Conservation (phyloP, 2,888 invertebrate species). For the Ophion ellenae region DNA sequence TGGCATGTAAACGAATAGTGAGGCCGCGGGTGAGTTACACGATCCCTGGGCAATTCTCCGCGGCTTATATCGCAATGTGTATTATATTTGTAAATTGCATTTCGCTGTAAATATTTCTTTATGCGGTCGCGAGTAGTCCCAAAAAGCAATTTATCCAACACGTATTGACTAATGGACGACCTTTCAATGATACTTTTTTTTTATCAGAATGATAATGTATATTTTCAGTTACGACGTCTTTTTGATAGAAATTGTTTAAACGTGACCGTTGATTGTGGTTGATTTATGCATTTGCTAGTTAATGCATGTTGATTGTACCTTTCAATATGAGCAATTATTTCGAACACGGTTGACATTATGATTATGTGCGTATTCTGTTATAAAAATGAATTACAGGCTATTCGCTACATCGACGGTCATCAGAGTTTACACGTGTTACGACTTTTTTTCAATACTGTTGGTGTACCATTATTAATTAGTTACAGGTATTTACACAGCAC, state of each 20-base stretch:
- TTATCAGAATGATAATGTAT: background rate
- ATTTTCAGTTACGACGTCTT: too few species aligned
- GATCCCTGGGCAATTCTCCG: background rate
- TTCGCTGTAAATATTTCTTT: background rate
- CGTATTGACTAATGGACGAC: background rate
- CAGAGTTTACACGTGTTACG: background rate
- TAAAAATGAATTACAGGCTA: background rate
- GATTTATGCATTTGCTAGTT: background rate
- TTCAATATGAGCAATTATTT: background rate
- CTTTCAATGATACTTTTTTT: background rate
- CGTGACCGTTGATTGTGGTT: background rate
- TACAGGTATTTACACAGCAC: constrained; percentile 10
- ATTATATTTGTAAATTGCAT: background rate
- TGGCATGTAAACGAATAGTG: too few species aligned
- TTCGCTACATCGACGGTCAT: background rate
- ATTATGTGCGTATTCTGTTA: background rate
- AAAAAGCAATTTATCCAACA: background rate
- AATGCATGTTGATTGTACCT: background rate
- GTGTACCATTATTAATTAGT: constrained; percentile 35
- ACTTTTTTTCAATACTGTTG: constrained; percentile 16
- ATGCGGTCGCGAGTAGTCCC: background rate
- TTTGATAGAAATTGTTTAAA: background rate
- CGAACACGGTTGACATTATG: background rate
- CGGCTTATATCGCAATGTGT: background rate
- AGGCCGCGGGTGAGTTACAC: background rate